These are phyloP conservation scores for Tribolium castaneum DNA, from an alignment of 1,140 invertebrate genomes.

Conservation along the genomic window DNA sequence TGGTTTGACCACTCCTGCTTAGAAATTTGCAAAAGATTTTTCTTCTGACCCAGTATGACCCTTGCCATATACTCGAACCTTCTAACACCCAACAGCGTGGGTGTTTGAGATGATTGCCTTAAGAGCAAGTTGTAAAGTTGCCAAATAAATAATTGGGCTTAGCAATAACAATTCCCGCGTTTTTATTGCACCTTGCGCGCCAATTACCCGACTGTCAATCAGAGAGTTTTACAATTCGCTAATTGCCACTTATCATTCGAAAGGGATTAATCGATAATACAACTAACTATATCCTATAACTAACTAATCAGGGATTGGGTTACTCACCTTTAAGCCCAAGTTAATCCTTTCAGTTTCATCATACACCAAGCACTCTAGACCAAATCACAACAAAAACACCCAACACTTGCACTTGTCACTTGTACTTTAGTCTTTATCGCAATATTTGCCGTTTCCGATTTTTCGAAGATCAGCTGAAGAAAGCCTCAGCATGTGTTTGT, in stretches of 20 bases:
- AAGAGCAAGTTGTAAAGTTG: slow-evolving; percentile 1
- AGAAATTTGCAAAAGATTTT: not conserved
- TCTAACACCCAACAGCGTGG: not conserved
- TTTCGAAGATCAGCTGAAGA: slow-evolving; percentile 7
- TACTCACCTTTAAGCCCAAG: not conserved
- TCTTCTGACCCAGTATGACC: not conserved
- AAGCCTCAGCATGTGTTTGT: slow-evolving; percentile 32
- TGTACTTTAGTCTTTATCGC: not conserved
- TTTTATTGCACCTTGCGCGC: too few relatives aligned
- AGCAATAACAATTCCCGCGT: not conserved
- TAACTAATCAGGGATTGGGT: not conserved
- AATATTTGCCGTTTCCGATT: not conserved
- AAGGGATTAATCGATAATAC: too few relatives aligned
- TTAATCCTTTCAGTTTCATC: slow-evolving; percentile 10
- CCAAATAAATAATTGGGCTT: not conserved
- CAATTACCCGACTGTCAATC: too few relatives aligned
- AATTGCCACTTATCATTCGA: too few relatives aligned
- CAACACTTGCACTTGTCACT: slow-evolving; percentile 17
- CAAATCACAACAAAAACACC: not conserved
- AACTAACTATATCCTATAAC: too few relatives aligned
- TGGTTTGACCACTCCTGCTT: not conserved
- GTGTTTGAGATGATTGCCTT: slow-evolving; percentile 14
- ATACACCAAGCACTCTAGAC: not conserved
- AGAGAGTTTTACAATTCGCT: too few relatives aligned
- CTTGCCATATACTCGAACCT: not conserved